These are phyloP conservation scores for Rostratula benghalensis DNA, from an alignment of 2,113 vertebrate species.

Conservation along the genomic window DNA sequence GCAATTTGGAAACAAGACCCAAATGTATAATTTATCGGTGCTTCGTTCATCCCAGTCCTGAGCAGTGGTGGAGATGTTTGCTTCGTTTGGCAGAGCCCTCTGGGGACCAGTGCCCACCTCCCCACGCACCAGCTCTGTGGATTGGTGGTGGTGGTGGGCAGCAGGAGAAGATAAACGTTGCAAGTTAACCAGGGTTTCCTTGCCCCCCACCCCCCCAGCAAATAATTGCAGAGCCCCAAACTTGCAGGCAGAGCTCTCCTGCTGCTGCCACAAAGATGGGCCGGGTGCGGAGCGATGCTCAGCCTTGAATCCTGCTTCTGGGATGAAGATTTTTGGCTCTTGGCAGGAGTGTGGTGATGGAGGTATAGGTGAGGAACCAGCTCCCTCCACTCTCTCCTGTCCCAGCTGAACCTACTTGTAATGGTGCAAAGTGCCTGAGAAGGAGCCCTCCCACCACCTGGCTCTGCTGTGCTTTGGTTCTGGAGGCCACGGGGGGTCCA, in stretches of 20 bases:
- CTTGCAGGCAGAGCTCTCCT: neutral
- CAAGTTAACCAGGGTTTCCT: neutral
- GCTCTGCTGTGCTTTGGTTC: neutral
- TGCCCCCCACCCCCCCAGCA: neutral
- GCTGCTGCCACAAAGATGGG: neutral
- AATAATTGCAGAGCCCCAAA: neutral
- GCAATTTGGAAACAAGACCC: conserved; percentile 63
- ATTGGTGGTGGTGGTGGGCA: too few species aligned
- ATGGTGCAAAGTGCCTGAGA: neutral
- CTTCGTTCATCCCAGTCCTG: neutral
- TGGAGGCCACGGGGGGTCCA: neutral
- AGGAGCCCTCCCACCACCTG: accelerated
- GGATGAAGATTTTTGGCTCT: neutral
- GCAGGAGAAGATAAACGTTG: neutral
- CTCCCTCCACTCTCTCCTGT: accelerated
- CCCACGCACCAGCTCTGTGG: accelerated
- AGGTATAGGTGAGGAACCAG: accelerated
- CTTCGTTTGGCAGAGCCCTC: neutral
- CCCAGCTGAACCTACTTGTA: neutral
- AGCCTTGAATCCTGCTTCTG: accelerated
- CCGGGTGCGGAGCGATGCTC: neutral
- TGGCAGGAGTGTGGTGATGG: neutral
- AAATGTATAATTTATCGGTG: conserved; percentile 58
- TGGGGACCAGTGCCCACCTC: neutral
- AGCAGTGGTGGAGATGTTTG: neutral